Conservation (phyloP, 2,113 vertebrate species). For the Salvelinus sp. region DNA sequence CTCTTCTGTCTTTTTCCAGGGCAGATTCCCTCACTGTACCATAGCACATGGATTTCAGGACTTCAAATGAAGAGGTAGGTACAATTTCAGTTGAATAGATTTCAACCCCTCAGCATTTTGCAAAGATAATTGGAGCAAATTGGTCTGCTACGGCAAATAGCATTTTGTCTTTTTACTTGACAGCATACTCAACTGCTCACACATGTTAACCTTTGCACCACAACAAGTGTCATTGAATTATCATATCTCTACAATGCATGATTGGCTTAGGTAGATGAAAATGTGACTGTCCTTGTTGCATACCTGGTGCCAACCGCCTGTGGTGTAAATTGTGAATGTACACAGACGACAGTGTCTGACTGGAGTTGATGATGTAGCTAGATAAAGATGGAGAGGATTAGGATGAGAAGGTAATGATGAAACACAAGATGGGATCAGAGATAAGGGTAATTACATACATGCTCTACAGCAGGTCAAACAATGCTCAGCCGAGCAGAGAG, state of each 20-base stretch:
- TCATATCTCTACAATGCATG: constrained; percentile 12
- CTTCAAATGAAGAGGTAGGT: constrained; percentile 79
- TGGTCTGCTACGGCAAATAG: constrained; percentile 4
- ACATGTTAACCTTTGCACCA: constrained; percentile 2
- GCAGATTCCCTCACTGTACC: constrained; percentile 70
- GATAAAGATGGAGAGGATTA: constrained; percentile 25
- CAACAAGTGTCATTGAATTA: background rate
- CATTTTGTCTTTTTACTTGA: background rate
- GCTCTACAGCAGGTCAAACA: constrained; percentile 40
- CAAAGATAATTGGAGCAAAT: background rate
- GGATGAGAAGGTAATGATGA: constrained; percentile 17
- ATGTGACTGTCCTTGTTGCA: constrained; percentile 24
- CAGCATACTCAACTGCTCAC: background rate
- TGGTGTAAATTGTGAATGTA: constrained; percentile 13
- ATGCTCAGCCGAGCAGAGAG: too few relatives aligned
- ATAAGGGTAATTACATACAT: constrained; percentile 52
- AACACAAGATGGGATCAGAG: constrained; percentile 33
- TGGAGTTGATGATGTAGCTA: constrained; percentile 14
- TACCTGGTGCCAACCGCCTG: constrained; percentile 1
- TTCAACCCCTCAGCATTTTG: background rate
- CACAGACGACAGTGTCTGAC: constrained; percentile 8
- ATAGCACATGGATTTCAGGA: constrained; percentile 84
- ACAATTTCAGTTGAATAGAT: constrained; percentile 46
- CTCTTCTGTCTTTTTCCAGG: constrained; percentile 28
- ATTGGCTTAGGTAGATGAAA: constrained; percentile 5